phyloP scores from a whole-genome alignment of 2,888 invertebrate species.

The Graphium colonna region DNA sequence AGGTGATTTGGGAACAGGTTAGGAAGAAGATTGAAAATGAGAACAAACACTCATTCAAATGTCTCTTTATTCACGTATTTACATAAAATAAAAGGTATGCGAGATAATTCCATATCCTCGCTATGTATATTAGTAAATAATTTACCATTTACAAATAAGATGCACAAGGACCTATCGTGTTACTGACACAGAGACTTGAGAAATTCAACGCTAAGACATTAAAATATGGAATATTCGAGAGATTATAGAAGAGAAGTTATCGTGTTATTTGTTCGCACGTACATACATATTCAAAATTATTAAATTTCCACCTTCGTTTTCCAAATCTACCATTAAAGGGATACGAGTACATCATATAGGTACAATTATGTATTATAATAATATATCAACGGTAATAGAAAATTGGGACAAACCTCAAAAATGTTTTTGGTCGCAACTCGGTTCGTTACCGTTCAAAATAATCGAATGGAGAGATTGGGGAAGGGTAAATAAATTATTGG shows the following conservation, averaged over 20 bases:
- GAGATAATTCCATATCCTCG: slow-evolving; percentile 65
- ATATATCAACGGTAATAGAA: slow-evolving; percentile 19
- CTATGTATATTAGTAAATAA: slow-evolving; percentile 62
- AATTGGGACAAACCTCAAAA: slow-evolving; percentile 27
- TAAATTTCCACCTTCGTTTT: slow-evolving; percentile 35
- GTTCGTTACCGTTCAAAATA: not conserved
- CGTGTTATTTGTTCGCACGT: slow-evolving; percentile 20
- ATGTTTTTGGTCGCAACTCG: slow-evolving; percentile 9
- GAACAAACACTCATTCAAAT: slow-evolving; percentile 52
- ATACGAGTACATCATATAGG: slow-evolving; percentile 14
- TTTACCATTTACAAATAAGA: slow-evolving; percentile 58
- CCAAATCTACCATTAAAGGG: slow-evolving; percentile 38
- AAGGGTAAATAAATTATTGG: slow-evolving; percentile 13
- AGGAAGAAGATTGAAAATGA: too few relatives aligned
- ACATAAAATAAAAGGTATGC: slow-evolving; percentile 69
- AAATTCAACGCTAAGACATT: slow-evolving; percentile 4
- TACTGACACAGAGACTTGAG: not conserved
- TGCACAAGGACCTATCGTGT: slow-evolving; percentile 7
- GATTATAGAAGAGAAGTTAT: slow-evolving; percentile 5
- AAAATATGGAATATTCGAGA: slow-evolving; percentile 5
- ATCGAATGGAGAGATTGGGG: not conserved
- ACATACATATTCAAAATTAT: slow-evolving; percentile 27
- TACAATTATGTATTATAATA: slow-evolving; percentile 6
- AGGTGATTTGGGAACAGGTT: too few relatives aligned
- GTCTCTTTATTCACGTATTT: slow-evolving; percentile 70